These are phyloP conservation scores for Branchinecta lindahli DNA, from an alignment of 1,140 invertebrate genomes.

Conservation along the genomic window DNA sequence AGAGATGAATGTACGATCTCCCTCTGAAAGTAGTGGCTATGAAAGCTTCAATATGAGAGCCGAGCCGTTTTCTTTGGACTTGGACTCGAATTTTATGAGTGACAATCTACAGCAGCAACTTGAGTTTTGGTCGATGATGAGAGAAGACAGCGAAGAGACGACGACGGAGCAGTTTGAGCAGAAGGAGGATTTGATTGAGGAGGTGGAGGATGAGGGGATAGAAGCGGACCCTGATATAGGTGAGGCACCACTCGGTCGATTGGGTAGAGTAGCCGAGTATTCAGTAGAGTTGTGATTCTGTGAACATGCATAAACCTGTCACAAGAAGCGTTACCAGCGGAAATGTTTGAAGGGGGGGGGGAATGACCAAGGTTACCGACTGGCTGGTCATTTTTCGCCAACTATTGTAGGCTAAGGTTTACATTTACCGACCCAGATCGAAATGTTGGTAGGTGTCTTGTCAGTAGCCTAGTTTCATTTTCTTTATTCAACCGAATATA, in stretches of 20 bases:
- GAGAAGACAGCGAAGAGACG: background rate
- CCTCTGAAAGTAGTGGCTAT: background rate
- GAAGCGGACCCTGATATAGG: background rate
- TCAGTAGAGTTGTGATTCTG: no score
- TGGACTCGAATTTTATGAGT: constrained; percentile 3
- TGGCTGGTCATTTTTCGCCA: no score
- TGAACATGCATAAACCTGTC: no score
- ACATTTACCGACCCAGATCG: no score
- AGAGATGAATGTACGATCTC: background rate
- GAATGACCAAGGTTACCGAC: no score
- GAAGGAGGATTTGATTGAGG: background rate
- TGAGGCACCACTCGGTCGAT: background rate
- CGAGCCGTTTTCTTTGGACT: constrained; percentile 2
- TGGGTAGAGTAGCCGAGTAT: no score
- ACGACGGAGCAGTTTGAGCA: background rate
- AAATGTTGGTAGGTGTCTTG: no score
- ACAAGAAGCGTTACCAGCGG: no score
- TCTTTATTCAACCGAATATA: no score
- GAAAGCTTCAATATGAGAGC: background rate
- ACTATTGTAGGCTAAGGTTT: no score
- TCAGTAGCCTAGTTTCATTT: no score
- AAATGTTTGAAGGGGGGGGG: no score
- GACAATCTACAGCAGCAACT: constrained; percentile 1
- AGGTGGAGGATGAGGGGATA: background rate
- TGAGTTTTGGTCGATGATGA: constrained; percentile 10